These are phyloP conservation scores for Ruditapes philippinarum DNA, from an alignment of 1,140 invertebrate species.

Conservation along the genomic window DNA sequence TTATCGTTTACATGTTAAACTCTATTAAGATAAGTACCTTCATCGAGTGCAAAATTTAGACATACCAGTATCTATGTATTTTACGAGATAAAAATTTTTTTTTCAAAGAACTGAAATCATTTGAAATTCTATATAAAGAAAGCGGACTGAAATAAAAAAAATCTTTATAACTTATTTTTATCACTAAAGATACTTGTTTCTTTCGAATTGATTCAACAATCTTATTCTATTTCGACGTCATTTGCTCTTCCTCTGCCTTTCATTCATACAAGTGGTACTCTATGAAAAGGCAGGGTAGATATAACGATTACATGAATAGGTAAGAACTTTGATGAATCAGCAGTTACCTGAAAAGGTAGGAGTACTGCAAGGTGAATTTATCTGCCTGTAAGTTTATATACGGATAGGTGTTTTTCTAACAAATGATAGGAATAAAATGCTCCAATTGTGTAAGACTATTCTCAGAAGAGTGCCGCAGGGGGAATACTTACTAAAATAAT, in stretches of 20 bases:
- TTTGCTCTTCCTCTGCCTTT: background rate
- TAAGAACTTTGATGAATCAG: conserved; percentile 37
- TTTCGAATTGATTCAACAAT: conserved; percentile 9
- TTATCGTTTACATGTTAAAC: background rate
- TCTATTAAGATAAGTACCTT: background rate
- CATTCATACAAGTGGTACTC: conserved; percentile 23
- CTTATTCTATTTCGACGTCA: background rate
- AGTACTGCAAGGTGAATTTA: background rate
- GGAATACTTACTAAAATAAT: background rate
- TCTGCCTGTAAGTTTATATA: background rate
- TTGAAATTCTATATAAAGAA: conserved; percentile 23
- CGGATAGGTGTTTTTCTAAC: background rate
- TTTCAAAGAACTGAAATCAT: background rate
- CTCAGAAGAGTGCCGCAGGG: background rate
- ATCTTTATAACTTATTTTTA: background rate
- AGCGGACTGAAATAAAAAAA: background rate
- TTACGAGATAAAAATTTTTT: background rate
- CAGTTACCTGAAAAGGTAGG: background rate
- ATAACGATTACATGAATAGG: background rate
- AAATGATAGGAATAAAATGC: background rate
- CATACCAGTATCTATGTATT: background rate
- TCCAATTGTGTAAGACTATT: background rate
- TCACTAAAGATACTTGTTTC: conserved; percentile 26
- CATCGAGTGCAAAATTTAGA: background rate
- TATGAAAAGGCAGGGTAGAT: conserved; percentile 10